Evolutionary conservation across 2,113 vertebrate species (phyloP).

Genomic region (Psophia crepitans): DNA sequence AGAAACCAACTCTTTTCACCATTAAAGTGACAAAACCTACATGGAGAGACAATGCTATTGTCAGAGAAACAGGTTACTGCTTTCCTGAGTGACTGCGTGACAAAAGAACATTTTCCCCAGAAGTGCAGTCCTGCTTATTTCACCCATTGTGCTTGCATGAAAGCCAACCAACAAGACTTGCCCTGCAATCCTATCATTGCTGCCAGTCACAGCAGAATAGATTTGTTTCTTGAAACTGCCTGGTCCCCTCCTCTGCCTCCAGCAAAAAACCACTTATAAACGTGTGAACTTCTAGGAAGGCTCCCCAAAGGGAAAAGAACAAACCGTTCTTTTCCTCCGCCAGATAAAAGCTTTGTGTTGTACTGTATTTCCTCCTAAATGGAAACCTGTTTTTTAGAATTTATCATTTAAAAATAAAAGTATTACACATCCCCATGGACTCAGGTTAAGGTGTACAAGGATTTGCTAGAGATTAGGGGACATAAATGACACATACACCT

Average conservation of each 20-base stretch:
- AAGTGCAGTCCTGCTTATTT: background rate
- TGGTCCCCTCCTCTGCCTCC: background rate
- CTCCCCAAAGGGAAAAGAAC: background rate
- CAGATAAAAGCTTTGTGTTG: background rate
- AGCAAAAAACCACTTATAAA: background rate
- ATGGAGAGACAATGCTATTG: background rate
- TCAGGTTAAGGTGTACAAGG: background rate
- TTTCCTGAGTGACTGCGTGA: background rate
- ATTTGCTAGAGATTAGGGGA: background rate
- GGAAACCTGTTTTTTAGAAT: background rate
- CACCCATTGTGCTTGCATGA: background rate
- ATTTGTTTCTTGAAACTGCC: background rate
- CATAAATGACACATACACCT: background rate
- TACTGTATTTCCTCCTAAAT: background rate
- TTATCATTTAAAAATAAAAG: background rate
- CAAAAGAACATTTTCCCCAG: background rate
- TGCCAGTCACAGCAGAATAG: background rate
- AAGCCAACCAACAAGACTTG: background rate
- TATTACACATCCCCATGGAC: background rate
- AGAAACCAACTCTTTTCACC: background rate
- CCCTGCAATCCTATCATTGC: background rate
- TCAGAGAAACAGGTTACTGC: background rate
- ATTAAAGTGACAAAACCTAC: background rate
- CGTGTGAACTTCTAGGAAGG: background rate
- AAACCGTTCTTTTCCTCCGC: background rate